These are phyloP conservation scores for Lasioglossum vierecki DNA, from an alignment of 2,888 invertebrate genomes.

Conservation along the genomic window DNA sequence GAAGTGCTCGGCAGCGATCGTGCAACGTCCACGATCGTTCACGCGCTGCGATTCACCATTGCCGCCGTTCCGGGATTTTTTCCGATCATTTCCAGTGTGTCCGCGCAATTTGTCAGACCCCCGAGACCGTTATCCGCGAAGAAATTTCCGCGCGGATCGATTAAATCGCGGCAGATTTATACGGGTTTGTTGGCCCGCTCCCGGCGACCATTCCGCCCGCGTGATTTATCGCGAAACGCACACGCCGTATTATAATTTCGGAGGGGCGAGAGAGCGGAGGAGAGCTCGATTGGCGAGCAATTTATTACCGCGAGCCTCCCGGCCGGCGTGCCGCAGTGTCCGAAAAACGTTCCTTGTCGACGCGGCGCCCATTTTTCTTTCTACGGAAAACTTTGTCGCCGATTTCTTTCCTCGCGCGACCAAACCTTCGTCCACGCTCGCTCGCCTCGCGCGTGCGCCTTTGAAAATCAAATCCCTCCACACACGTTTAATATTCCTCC, in stretches of 20 bases:
- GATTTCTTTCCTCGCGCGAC: background rate
- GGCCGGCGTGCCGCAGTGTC: background rate
- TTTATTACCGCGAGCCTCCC: constrained; percentile 42
- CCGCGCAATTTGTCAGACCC: constrained; percentile 34
- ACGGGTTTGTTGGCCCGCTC: constrained; percentile 26
- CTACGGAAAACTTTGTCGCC: background rate
- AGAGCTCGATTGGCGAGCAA: constrained; percentile 49
- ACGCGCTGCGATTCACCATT: background rate
- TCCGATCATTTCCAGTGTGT: background rate
- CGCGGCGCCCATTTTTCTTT: background rate
- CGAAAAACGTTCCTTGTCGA: constrained; percentile 1
- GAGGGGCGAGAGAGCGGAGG: background rate
- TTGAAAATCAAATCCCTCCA: background rate
- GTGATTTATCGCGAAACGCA: constrained; percentile 47
- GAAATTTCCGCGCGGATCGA: constrained; percentile 43
- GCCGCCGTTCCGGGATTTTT: constrained; percentile 2
- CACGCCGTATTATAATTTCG: constrained; percentile 52
- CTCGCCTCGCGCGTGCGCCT: background rate
- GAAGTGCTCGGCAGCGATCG: constrained; percentile 40
- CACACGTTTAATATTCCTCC: background rate
- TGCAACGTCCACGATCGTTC: constrained; percentile 9
- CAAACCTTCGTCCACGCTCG: background rate
- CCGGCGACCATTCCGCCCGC: constrained; percentile 32
- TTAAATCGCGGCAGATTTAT: constrained; percentile 40
- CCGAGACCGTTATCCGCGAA: constrained; percentile 10